phyloP scores from a whole-genome alignment of 2,113 vertebrate genomes.

The Lontra canadensis region DNA sequence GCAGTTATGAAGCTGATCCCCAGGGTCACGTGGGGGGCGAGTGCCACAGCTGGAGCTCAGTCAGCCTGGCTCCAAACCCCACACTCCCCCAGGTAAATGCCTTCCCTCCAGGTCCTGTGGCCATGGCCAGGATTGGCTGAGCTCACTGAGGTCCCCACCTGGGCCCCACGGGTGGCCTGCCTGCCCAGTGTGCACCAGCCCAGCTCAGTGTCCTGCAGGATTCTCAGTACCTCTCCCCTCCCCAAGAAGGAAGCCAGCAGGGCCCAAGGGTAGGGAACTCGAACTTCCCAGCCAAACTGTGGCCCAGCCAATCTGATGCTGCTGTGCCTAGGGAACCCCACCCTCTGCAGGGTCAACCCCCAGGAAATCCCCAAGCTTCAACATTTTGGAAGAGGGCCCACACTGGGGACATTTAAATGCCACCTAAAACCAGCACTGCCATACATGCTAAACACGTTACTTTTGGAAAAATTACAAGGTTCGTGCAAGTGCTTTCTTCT shows the following conservation, averaged over 20 bases:
- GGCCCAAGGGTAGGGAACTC: not conserved
- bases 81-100: accelerated
- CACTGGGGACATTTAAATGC: not conserved
- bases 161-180: not conserved
- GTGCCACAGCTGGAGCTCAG: not conserved
- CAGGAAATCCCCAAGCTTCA: not conserved
- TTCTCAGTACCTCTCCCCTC: not conserved
- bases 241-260: not conserved
- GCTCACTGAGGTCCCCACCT: not conserved
- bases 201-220: not conserved
- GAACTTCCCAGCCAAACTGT: not conserved
- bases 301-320: not conserved
- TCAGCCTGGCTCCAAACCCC: not conserved
- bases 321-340: not conserved
- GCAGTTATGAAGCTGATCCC: too few relatives aligned
- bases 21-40: not conserved
- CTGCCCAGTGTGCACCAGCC: not conserved
- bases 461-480: not conserved
- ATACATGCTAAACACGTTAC: not conserved
- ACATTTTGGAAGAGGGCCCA: not conserved
- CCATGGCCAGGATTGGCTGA: not conserved
- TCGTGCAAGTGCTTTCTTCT: not conserved
- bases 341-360: not conserved
- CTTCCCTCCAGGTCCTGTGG: not conserved
- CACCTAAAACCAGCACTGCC: not conserved